A percentile compares a stretch with the other conserved stretches of the same genome.
phyloP scores from a whole-genome alignment of 1,140 invertebrate species.

The Zaprionus camerounensis region DNA sequence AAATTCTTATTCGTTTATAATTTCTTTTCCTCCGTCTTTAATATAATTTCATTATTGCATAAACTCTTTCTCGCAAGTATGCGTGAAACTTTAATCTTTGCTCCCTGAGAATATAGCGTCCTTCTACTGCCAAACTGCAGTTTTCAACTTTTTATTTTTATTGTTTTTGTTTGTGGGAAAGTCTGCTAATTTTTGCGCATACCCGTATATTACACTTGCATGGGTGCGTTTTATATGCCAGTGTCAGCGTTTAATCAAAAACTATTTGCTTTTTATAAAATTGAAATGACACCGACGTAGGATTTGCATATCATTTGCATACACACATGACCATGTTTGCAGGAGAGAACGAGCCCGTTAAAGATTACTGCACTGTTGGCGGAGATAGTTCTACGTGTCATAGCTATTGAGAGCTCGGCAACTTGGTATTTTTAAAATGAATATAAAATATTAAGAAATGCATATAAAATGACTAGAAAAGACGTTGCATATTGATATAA shows the following conservation, averaged over 20 bases:
- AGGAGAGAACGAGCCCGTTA: conserved; percentile 6
- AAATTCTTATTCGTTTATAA: not conserved
- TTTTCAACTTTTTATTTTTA: not conserved
- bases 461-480: not conserved
- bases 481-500: not conserved
- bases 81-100: not conserved
- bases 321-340: not conserved
- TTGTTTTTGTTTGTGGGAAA: not conserved
- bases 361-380: conserved; percentile 45
- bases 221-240: conserved; percentile 11
- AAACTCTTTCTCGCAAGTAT: not conserved
- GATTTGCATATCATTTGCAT: conserved; percentile 19
- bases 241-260: conserved; percentile 46
- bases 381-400: conserved; percentile 29
- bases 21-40: not conserved
- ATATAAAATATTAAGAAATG: not conserved
- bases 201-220: not conserved
- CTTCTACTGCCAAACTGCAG: not conserved
- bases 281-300: conserved; percentile 39
- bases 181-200: not conserved
- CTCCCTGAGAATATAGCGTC: not conserved
- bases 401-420: not conserved
- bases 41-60: not conserved
- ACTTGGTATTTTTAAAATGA: not conserved
- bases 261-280: conserved; percentile 42